A percentile compares a stretch with the other conserved stretches of the same genome.
These are phyloP conservation scores for Parambassis ranga DNA, from an alignment of 2,797 vertebrate genomes.

Conservation along the genomic window DNA sequence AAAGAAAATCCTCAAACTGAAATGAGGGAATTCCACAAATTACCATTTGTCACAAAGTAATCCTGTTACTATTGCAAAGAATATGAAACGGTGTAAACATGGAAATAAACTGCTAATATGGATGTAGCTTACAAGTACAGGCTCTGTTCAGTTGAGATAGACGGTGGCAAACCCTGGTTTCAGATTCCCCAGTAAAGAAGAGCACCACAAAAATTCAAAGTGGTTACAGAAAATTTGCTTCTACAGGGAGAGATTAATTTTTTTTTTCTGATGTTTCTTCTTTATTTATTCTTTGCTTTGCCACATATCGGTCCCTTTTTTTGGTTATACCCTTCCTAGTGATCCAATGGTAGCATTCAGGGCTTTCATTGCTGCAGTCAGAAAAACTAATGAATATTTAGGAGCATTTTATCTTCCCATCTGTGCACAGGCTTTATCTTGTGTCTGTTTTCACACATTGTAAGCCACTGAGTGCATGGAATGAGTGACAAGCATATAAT, in stretches of 20 bases:
- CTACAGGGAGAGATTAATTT: conserved; percentile 59
- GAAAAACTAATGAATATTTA: conserved; percentile 66
- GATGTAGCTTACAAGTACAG: conserved; percentile 69
- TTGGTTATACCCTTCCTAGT: conserved; percentile 18
- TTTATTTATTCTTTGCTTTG: conserved; percentile 49
- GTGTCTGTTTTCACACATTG: conserved; percentile 64
- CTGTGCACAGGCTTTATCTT: conserved; percentile 66
- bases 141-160: conserved; percentile 72
- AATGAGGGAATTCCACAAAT: conserved; percentile 85
- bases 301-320: conserved; percentile 36
- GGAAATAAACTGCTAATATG: conserved; percentile 78
- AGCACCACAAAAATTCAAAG: conserved; percentile 58
- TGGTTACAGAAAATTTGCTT: conserved; percentile 56
- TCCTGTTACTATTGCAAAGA: conserved; percentile 83
- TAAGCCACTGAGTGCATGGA: conserved; percentile 50
- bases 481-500: conserved; percentile 75
- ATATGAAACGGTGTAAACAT: conserved; percentile 81
- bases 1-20: conserved; percentile 78
- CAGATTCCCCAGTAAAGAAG: conserved; percentile 48
- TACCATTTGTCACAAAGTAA: conserved; percentile 84
- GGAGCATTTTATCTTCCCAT: conserved; percentile 69
- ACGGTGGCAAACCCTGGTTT: conserved; percentile 56
- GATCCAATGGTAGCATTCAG: conserved; percentile 42
- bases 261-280: conserved; percentile 50
- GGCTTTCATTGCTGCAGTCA: conserved; percentile 37